A percentile compares a stretch with the other conserved stretches of the same genome.
Conservation (phyloP, 2,888 invertebrate genomes). For the Smittia sp. region DNA sequence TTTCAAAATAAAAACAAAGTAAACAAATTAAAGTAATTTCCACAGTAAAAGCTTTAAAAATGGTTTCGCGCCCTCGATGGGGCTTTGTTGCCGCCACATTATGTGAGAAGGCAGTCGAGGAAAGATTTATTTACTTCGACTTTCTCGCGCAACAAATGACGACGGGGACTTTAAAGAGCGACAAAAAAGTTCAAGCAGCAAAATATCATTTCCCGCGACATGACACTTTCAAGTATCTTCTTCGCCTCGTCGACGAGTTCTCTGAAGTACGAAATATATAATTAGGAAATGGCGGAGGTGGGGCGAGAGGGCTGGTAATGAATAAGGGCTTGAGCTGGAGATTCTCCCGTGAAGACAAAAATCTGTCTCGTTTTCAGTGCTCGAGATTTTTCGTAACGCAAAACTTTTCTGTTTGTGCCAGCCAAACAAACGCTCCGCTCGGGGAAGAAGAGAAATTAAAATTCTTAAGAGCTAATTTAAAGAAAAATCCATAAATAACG, state of each 20-base stretch:
- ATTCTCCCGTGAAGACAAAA: background rate
- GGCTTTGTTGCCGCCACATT: background rate
- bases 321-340: background rate
- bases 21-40: background rate
- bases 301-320: background rate
- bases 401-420: background rate
- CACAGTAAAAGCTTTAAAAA: background rate
- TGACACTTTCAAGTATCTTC: conserved; percentile 34
- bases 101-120: conserved; percentile 2
- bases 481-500: background rate
- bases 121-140: conserved; percentile 35
- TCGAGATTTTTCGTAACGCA: background rate
- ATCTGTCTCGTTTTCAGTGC: background rate
- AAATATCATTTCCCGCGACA: conserved; percentile 38
- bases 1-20: background rate
- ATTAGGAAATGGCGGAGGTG: conserved; percentile 26
- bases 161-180: background rate
- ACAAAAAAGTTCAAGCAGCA: background rate
- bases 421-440: conserved; percentile 2
- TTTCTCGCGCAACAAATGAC: background rate
- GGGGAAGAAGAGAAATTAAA: conserved; percentile 16
- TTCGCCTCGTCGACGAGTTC: background rate
- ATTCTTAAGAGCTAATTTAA: conserved; percentile 31
- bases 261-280: conserved; percentile 21
- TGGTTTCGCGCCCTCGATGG: background rate